phyloP scores from a whole-genome alignment of 2,888 invertebrate species.

The Polyploca ridens region DNA sequence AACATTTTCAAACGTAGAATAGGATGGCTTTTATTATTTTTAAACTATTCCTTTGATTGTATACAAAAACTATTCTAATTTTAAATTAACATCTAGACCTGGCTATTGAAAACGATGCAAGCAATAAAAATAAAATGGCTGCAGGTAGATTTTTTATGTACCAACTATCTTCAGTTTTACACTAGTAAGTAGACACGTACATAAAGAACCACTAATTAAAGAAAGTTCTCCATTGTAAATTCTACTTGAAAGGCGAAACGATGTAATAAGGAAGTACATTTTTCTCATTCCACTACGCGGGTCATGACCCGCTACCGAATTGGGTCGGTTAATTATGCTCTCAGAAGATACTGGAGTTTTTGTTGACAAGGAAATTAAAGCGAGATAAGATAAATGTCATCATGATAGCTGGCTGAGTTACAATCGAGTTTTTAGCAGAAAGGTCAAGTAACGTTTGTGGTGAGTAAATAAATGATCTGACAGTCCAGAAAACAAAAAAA shows the following conservation, averaged over 20 bases:
- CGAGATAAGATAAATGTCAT: constrained; percentile 13
- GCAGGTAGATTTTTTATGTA: no score
- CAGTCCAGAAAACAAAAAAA: background rate
- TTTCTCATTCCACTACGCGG: background rate
- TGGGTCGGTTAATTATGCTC: constrained; percentile 50
- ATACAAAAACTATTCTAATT: no score
- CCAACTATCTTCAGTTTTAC: no score
- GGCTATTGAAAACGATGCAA: no score
- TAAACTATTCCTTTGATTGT: no score
- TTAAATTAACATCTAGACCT: no score
- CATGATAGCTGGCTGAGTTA: background rate
- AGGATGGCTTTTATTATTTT: no score
- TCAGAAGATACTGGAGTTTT: constrained; percentile 32
- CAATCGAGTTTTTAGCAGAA: background rate
- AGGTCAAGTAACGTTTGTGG: background rate
- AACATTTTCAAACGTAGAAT: no score
- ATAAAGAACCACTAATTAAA: background rate
- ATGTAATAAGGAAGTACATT: constrained; percentile 4
- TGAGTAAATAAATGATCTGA: constrained; percentile 5
- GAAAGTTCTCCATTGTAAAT: constrained; percentile 1
- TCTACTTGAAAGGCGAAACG: background rate
- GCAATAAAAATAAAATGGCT: no score
- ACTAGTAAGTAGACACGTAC: no score
- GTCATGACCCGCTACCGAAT: constrained; percentile 37
- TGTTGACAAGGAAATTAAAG: constrained; percentile 43